These are phyloP conservation scores for Ditula angustiorana DNA, from an alignment of 2,888 invertebrate species.

Conservation along the genomic window DNA sequence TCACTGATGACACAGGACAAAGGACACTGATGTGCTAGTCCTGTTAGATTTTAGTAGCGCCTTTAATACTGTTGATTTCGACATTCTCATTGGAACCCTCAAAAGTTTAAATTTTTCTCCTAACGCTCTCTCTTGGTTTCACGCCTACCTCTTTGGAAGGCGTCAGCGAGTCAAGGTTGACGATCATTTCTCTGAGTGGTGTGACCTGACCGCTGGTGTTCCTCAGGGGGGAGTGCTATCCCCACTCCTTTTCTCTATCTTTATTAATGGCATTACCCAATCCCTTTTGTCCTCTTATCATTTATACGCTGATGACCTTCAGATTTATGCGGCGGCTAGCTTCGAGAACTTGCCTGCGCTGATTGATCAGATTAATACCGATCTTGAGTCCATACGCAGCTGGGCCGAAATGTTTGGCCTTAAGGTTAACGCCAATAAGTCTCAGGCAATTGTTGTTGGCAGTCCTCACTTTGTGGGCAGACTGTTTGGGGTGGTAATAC, in stretches of 20 bases:
- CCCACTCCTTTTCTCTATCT: no score
- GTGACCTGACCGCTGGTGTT: not conserved
- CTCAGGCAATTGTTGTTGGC: no score
- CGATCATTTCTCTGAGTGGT: not conserved
- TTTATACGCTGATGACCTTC: no score
- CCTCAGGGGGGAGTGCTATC: no score
- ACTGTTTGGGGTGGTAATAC: not conserved
- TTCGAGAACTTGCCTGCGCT: no score
- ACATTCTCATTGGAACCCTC: not conserved
- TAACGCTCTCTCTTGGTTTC: not conserved
- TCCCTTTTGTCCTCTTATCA: no score
- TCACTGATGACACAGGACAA: not conserved
- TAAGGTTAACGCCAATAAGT: not conserved
- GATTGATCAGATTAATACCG: no score
- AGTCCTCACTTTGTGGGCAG: not conserved
- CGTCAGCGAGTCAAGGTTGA: not conserved
- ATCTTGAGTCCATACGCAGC: no score
- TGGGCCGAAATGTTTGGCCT: no score
- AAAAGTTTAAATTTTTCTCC: slow-evolving; percentile 12
- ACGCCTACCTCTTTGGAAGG: slow-evolving; percentile 3
- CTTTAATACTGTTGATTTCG: slow-evolving; percentile 1
- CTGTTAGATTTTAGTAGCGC: not conserved
- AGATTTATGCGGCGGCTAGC: no score
- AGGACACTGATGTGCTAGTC: not conserved
- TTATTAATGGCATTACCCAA: no score